phyloP scores from a whole-genome alignment of 1,140 invertebrate genomes.

The Cotesia glomerata region DNA sequence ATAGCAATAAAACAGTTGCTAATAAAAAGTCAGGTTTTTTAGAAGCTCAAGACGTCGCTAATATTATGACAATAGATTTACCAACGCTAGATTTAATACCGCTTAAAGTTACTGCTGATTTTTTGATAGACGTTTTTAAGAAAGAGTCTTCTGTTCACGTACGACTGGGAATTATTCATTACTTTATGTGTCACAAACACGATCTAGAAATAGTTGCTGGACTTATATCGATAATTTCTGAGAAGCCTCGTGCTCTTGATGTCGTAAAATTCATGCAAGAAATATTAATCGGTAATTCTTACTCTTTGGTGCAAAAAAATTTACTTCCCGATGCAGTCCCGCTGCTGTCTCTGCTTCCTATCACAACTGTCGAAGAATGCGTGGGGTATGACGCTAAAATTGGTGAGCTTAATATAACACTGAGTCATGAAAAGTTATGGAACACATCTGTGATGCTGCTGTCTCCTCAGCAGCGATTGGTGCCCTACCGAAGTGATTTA shows the following conservation, averaged over 20 bases:
- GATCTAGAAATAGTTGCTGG: slow-evolving; percentile 75
- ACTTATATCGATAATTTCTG: slow-evolving; percentile 62
- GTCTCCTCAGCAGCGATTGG: slow-evolving; percentile 78
- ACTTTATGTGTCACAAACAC: slow-evolving; percentile 76
- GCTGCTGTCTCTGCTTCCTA: slow-evolving; percentile 72
- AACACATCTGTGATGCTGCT: slow-evolving; percentile 83
- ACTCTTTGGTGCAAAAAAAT: slow-evolving; percentile 73
- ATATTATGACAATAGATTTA: slow-evolving; percentile 67
- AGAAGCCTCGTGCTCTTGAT: slow-evolving; percentile 62
- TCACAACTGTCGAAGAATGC: slow-evolving; percentile 68
- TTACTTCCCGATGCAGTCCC: slow-evolving; percentile 72
- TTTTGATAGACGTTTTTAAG: slow-evolving; percentile 73
- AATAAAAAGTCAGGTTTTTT: neutral
- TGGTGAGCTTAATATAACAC: slow-evolving; percentile 59
- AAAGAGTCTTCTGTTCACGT: slow-evolving; percentile 71
- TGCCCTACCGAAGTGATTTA: slow-evolving; percentile 79
- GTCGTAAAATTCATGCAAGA: slow-evolving; percentile 75
- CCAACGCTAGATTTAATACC: slow-evolving; percentile 75
- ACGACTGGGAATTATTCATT: slow-evolving; percentile 78
- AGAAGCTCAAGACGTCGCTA: slow-evolving; percentile 24
- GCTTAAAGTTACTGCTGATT: slow-evolving; percentile 67
- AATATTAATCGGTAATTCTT: slow-evolving; percentile 76
- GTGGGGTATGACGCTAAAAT: slow-evolving; percentile 64
- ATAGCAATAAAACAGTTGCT: slow-evolving; percentile 8
- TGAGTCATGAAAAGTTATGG: slow-evolving; percentile 75